Base-by-base conservation (phyloP, 2,888 invertebrate species). In the Tineola bisselliella region DNA sequence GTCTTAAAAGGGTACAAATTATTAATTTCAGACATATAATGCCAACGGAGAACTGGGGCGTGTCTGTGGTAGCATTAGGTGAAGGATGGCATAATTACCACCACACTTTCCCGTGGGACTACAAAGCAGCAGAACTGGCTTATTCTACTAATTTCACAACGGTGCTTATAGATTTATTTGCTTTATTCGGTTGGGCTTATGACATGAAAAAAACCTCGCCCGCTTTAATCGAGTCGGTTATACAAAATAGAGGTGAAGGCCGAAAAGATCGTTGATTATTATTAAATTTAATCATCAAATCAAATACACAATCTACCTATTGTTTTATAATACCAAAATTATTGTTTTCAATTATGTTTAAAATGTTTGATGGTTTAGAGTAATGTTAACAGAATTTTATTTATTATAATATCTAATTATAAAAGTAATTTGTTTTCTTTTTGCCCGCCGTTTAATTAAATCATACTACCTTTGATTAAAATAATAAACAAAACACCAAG, bases 1-100 rank as follows among this genome's bases (percentile, higher is more conserved):
- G n/a, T n/a, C n/a, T n/a, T n/a, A n/a, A n/a, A n/a, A n/a, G n/a
- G n/a, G n/a, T n/a, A n/a, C n/a, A n/a, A n/a, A n/a, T n/a, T n/a
- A n/a, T 25, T 25, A 25, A 25, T 79, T 77, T 57, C 78, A 93
- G 95, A 67, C 82, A 87, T 73, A 93, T 97, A 69, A 93, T 91
- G 75, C 95, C 97, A 0, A 84, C 89, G 0, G 92, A 97, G 79
- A 96, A 94, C 74, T 87, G 89, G 65, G 80, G 88, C 0, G 95
- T 96, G 0, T 90, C 94, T 0, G 69, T 93, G 0, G 70, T 91
- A 18, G 91, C 94, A 0, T 87, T 94, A 79, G 95, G 95, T 0
- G 95, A 95, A 77, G 97, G 97, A 4, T 97, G 95, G 93, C 97
- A 97, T 84, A 97, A 97, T 81, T 97, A 95, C 78, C 97, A 97